Conservation (phyloP, 1,140 invertebrate genomes). For the Plutomurus gul region DNA sequence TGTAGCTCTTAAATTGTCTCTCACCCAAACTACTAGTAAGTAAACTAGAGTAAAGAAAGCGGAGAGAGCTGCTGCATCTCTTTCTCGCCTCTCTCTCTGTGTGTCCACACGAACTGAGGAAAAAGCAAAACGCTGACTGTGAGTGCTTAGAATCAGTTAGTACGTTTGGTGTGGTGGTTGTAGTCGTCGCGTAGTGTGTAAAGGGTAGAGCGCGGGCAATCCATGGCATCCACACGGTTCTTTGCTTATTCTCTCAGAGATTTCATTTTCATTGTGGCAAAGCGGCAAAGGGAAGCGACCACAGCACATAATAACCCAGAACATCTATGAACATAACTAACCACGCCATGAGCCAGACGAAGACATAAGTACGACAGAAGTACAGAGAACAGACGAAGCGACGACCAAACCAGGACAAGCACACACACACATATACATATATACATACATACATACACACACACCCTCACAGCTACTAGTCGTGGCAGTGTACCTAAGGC, state of each 20-base stretch:
- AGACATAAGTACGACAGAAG: not conserved
- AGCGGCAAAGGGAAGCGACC: not conserved
- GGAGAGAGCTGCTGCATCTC: no score
- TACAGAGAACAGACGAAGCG: not conserved
- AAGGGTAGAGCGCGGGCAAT: no score
- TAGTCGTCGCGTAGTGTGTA: no score
- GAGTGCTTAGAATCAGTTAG: no score
- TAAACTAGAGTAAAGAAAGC: not conserved
- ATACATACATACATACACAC: no score
- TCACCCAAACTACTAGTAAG: slow-evolving; percentile 6
- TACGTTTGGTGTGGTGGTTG: no score
- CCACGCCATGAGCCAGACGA: not conserved
- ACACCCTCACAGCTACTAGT: no score
- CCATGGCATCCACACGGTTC: slow-evolving; percentile 15
- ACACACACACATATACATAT: not conserved
- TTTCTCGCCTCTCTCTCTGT: no score
- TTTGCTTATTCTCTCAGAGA: slow-evolving; percentile 4
- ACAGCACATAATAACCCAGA: slow-evolving; percentile 16
- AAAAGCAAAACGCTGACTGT: no score
- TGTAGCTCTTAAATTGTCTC: not conserved
- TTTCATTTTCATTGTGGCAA: slow-evolving; percentile 23
- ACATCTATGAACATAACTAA: slow-evolving; percentile 22
- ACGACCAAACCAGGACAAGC: not conserved
- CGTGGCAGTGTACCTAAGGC: no score
- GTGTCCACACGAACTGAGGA: no score